Evolutionary conservation across 2,797 vertebrate species (phyloP), one percentile per base, ranked within the genome.

Genomic region (Falco biarmicus): DNA sequence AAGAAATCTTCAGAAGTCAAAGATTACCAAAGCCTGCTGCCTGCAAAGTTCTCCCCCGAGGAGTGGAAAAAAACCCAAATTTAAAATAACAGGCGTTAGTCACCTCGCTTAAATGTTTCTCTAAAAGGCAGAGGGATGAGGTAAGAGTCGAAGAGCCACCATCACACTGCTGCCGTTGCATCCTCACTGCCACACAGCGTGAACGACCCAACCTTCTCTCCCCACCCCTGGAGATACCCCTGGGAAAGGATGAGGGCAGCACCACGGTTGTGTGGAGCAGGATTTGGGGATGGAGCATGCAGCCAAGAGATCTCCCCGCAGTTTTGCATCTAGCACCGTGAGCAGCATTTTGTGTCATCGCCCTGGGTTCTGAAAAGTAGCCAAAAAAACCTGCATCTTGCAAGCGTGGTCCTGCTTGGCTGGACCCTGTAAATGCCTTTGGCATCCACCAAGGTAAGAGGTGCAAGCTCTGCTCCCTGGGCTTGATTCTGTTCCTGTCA

Each of bases 341-440:
- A 43, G 69, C 48, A 32, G 51, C 15, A 2, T 28, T 45, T n/a
- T 2, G 41, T 17, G 31, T 21, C 6, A 41, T 25, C 5, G n/a
- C 6, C 1, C n/a, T 19, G 1, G 9, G 15, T 61, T 60, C 34
- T 17, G 24, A 21, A 47, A 51, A 25, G 25, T 10, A 50, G 32
- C 54, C 37, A 4, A 17, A 15, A 32, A n/a, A 39, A 1, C 12
- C 13, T 8, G 28, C 9, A 1, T n/a, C 63, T 69, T 5, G 0
- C 14, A 5, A 37, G 41, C 0, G 19, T n/a, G 54, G 79, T 53
- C 71, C 53, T 29, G 59, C 51, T 50, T n/a, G 79, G 4, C 48
- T 2, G 22, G 54, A n/a, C 37, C 54, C 54, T 6, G 12, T 28
- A 9, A 29, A 24, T 8, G 22, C 48, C 54, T 25, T 31, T 18